Evolutionary conservation across 2,113 vertebrate genomes (phyloP).

Genomic region (Oryzias curvinotus): DNA sequence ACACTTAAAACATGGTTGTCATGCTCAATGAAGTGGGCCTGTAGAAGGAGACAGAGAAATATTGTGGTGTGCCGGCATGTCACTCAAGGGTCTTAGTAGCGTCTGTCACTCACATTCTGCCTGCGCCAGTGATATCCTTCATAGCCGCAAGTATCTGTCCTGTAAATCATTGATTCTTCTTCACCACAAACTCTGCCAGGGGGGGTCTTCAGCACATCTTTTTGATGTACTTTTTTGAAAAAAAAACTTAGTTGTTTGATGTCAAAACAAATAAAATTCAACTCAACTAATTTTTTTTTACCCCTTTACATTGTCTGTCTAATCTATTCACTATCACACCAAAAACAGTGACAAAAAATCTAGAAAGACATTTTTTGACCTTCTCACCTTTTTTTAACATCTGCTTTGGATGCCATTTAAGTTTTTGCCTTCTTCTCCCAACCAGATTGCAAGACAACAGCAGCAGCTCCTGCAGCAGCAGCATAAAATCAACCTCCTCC

Average conservation of each 20-base stretch:
- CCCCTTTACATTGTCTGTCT: too few species aligned
- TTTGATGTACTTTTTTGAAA: slow-evolving; percentile 15
- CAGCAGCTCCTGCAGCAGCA: slow-evolving; percentile 99
- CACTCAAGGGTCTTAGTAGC: slow-evolving; percentile 46
- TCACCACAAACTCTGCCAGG: slow-evolving; percentile 7
- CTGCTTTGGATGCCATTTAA: slow-evolving; percentile 8
- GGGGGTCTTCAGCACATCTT: slow-evolving; percentile 1
- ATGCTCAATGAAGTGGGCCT: slow-evolving; percentile 92
- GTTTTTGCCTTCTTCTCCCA: slow-evolving; percentile 34
- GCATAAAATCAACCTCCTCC: slow-evolving; percentile 99
- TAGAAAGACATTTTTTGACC: neutral
- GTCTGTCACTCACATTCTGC: slow-evolving; percentile 21
- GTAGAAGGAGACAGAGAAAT: slow-evolving; percentile 47
- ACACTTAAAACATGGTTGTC: slow-evolving; percentile 99
- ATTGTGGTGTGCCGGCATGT: slow-evolving; percentile 32
- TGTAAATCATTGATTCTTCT: slow-evolving; percentile 45
- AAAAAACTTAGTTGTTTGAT: neutral
- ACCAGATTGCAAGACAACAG: slow-evolving; percentile 98
- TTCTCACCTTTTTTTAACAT: neutral
- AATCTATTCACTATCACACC: too few species aligned
- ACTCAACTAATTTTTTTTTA: too few species aligned
- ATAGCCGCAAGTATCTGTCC: slow-evolving; percentile 43
- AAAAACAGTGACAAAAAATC: too few species aligned
- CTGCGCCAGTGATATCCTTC: slow-evolving; percentile 35
- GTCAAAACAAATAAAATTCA: neutral